Conservation (phyloP, 2,888 invertebrate genomes). For the Lysandra bellargus region DNA sequence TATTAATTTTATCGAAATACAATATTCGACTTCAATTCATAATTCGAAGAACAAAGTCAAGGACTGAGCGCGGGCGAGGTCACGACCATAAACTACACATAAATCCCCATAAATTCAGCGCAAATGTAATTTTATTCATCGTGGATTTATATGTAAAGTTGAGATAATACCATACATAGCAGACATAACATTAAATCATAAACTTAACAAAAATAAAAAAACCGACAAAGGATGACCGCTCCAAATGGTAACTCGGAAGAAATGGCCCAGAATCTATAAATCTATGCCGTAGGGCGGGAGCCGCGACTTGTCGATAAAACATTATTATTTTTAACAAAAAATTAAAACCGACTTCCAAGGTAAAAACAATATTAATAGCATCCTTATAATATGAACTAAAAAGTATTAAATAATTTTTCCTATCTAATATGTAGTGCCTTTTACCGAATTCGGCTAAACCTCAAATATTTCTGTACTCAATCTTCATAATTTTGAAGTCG, state of each 20-base stretch:
- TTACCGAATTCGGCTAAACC: no score
- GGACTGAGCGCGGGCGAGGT: background rate
- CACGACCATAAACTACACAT: background rate
- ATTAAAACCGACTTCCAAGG: no score
- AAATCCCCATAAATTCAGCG: slow-evolving; percentile 17
- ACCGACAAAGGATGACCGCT: slow-evolving; percentile 48
- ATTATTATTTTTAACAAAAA: no score
- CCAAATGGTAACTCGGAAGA: slow-evolving; percentile 51
- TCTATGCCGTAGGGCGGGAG: slow-evolving; percentile 46
- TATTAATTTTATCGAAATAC: background rate
- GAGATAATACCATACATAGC: slow-evolving; percentile 35
- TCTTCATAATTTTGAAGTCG: no score
- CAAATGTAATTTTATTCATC: slow-evolving; percentile 27
- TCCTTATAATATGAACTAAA: no score
- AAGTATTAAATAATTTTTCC: no score
- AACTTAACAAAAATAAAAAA: slow-evolving; percentile 48
- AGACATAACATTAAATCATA: slow-evolving; percentile 45
- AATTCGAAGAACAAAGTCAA: slow-evolving; percentile 26
- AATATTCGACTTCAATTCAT: background rate
- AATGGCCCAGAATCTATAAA: slow-evolving; percentile 71
- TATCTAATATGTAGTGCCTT: no score
- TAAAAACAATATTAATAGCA: no score
- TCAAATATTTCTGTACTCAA: no score
- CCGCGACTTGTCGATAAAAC: slow-evolving; percentile 50
- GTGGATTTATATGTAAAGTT: slow-evolving; percentile 31